phyloP scores from a whole-genome alignment of 37 sponge, comb jelly and placozoan genomes.

The Agelas oroides region DNA sequence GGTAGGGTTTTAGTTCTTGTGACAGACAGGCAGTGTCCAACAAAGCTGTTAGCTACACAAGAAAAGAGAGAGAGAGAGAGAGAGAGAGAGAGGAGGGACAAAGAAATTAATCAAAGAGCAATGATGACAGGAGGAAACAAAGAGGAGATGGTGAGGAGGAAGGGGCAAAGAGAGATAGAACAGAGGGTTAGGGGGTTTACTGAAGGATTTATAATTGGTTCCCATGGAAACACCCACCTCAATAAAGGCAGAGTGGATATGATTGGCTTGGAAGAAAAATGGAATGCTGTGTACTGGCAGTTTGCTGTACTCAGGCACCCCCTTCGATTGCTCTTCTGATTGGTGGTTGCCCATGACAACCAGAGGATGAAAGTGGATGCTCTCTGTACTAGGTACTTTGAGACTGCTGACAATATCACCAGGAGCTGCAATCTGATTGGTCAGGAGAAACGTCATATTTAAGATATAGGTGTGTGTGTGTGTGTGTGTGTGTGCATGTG shows the following conservation, averaged over 20 bases:
- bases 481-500: not conserved
- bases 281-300: conserved; percentile 67
- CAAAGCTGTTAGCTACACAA: conserved; percentile 61
- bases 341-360: conserved; percentile 41
- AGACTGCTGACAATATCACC: conserved; percentile 38
- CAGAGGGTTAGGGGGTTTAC: no score
- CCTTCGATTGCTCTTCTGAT: not conserved
- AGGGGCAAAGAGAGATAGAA: no score
- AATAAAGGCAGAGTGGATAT: conserved; percentile 83
- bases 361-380: conserved; percentile 76
- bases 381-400: conserved; percentile 59
- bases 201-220: not conserved
- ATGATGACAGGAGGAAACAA: not conserved
- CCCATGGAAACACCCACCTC: conserved; percentile 40
- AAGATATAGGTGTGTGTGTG: not conserved
- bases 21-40: conserved; percentile 73
- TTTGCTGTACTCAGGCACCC: conserved; percentile 11
- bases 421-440: conserved; percentile 60
- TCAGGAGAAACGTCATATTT: no score
- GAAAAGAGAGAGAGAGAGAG: not conserved
- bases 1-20: conserved; percentile 23
- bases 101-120: not conserved
- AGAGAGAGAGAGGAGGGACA: not conserved
- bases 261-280: conserved; percentile 75
- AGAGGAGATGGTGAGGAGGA: no score